Base-by-base conservation (phyloP, 2,797 vertebrate species). In the Cynodonichthys magdalenae region DNA sequence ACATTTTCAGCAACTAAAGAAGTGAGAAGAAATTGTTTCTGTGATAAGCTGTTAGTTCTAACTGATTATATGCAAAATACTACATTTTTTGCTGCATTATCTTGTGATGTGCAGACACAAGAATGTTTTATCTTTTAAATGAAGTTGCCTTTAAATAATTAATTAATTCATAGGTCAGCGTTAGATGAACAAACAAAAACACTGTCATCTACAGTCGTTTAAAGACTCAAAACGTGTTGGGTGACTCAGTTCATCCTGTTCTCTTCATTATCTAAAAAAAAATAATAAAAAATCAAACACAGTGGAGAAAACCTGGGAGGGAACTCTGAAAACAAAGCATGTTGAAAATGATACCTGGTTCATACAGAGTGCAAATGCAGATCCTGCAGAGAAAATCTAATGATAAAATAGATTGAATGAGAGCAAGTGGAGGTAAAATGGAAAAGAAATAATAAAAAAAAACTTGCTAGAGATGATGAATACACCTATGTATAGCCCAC, bases 391-490 rank as follows among this genome's bases (percentile, higher is more conserved):
- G 60, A 61, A 1, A 20, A 20, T 44, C 41, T 66, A 47, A 45
- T 17, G 17, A 61, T 50, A 46, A 66, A 12, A 70, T 9, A 62
- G 17, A 52, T 3, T 57, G 19, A 65, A 53, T 55, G 34, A 66
- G 39, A 61, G 29, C 63, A n/a, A 60, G 24, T 18, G 27, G 20
- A 17, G 50, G 17, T 54, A 24, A 53, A 65, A 20, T 31, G 51
- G 34, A 66, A 36, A 29, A 58, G 17, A 54, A 46, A 61, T 20
- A 50, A 51, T 7, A 34, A 69, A 24, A 29, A 51, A 74, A 58
- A 53, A 56, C 64, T 72, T 67, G 53, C 54, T 58, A 74, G 34
- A 51, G 17, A 55, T 53, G 70, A 75, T 4, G 11, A 47, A 75
- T 74, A 77, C 1, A 12, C 48, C 34, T 77, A 74, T 49, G 74